Conservation (phyloP, 1,140 invertebrate species). For the Parapsyche elsis region DNA sequence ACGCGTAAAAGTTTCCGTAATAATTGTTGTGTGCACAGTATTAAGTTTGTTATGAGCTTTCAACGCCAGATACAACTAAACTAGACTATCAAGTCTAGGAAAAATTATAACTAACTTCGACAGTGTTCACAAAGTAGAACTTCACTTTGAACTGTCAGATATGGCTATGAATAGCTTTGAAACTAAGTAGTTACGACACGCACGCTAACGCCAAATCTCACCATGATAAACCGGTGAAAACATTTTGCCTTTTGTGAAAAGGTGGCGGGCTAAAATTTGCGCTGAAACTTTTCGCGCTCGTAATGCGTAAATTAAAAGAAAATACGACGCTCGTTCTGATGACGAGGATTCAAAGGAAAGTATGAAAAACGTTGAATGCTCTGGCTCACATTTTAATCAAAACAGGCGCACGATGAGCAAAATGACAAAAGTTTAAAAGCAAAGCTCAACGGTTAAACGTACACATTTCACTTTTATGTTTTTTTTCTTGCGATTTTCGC, state of each 20-base stretch:
- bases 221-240: no score
- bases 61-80: neutral
- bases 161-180: neutral
- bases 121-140: conserved; percentile 1
- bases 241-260: no score
- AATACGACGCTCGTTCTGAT: no score
- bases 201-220: no score
- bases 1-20: no score
- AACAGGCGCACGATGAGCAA: neutral
- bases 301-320: no score
- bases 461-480: neutral
- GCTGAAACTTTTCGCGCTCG: no score
- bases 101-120: neutral
- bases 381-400: conserved; percentile 9
- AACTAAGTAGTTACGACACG: neutral
- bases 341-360: no score
- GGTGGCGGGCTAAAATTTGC: no score
- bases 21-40: no score
- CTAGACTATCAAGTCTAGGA: neutral
- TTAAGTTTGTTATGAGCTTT: conserved; percentile 6
- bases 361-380: neutral
- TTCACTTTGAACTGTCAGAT: neutral
- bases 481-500: neutral
- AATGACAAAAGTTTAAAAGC: conserved; percentile 14
- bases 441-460: neutral